These are phyloP conservation scores for Aphis craccivora DNA, from an alignment of 1,140 invertebrate species.

Conservation along the genomic window DNA sequence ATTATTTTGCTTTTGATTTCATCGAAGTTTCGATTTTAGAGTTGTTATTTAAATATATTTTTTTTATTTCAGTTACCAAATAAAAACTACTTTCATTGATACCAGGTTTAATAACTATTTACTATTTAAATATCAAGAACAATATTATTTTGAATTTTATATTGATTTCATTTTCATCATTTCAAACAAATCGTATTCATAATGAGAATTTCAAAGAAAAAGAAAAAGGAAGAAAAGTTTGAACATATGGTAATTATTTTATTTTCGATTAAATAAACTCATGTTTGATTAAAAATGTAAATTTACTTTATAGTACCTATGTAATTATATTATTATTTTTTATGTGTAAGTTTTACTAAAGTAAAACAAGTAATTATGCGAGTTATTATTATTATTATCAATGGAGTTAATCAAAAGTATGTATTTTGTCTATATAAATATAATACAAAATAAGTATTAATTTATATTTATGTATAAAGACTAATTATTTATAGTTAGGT, in stretches of 20 bases:
- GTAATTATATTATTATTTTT: too few species aligned
- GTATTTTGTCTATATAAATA: too few species aligned
- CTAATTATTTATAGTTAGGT: too few species aligned
- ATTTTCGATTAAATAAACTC: background rate
- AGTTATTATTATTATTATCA: too few species aligned
- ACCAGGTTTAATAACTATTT: background rate
- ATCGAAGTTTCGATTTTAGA: background rate
- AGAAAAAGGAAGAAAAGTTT: background rate
- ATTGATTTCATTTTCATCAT: background rate
- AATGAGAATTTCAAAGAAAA: conserved; percentile 6
- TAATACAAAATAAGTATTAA: too few species aligned
- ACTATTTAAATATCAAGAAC: background rate
- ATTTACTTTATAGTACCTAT: background rate
- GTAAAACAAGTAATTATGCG: background rate
- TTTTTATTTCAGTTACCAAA: background rate
- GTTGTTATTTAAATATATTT: background rate
- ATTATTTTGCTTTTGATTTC: background rate
- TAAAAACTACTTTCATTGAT: background rate
- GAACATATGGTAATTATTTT: background rate
- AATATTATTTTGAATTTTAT: background rate
- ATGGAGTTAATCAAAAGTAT: too few species aligned
- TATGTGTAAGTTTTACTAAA: too few species aligned
- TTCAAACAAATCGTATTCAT: background rate
- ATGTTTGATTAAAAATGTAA: background rate
- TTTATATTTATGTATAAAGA: too few species aligned